phyloP scores from a whole-genome alignment of 2,113 vertebrate species.

The Leptobrachium leishanense region DNA sequence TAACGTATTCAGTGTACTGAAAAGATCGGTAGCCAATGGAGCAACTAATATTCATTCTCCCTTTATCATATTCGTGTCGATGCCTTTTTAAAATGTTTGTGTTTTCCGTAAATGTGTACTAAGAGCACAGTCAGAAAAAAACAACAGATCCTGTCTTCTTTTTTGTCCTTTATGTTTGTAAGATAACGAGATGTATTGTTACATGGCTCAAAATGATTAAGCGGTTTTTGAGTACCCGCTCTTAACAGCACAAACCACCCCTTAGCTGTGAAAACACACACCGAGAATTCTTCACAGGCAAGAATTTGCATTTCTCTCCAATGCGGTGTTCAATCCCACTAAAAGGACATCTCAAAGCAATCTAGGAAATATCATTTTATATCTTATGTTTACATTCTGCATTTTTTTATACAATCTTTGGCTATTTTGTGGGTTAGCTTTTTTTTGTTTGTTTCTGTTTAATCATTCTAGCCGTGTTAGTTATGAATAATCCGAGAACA shows the following conservation, averaged over 20 bases:
- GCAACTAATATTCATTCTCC: conserved; percentile 63
- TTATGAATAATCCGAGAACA: no score
- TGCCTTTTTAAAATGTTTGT: conserved; percentile 62
- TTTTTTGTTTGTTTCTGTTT: not conserved
- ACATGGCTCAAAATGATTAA: conserved; percentile 37
- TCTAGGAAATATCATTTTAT: conserved; percentile 2
- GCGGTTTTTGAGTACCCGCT: conserved; percentile 44
- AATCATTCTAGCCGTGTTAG: no score
- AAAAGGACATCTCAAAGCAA: conserved; percentile 2
- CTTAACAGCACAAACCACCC: conserved; percentile 21
- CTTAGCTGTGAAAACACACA: conserved; percentile 32
- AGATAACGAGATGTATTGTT: conserved; percentile 56
- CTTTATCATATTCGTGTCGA: conserved; percentile 65
- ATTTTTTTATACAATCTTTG: not conserved
- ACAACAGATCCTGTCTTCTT: conserved; percentile 50
- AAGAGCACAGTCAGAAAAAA: conserved; percentile 55
- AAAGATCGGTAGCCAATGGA: conserved; percentile 54
- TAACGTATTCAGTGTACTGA: conserved; percentile 25
- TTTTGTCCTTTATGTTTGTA: conserved; percentile 65
- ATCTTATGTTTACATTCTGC: conserved; percentile 19
- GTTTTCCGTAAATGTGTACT: conserved; percentile 67
- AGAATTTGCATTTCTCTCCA: conserved; percentile 20
- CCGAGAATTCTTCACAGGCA: conserved; percentile 11
- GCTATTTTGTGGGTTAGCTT: no score
- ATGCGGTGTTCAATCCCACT: not conserved